phyloP scores from a whole-genome alignment of 2,113 vertebrate genomes.

The Mus pahari region DNA sequence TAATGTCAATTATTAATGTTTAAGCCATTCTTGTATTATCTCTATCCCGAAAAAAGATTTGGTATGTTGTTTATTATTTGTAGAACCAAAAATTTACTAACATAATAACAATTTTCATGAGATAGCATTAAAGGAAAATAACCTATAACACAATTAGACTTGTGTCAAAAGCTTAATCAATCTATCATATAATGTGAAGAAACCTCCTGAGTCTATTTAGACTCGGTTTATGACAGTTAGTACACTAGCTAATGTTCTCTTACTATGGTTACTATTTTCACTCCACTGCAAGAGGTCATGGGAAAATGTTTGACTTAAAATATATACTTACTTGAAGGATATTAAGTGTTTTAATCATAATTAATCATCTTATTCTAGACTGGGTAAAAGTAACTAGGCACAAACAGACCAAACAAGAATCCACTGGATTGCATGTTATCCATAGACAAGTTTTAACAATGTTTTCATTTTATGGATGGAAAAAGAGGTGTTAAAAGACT shows the following conservation, averaged over 20 bases:
- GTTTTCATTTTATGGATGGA: neutral
- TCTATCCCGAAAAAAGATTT: neutral
- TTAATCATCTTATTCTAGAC: neutral
- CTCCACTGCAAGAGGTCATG: neutral
- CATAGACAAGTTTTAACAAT: neutral
- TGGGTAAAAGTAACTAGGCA: neutral
- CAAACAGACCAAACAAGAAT: neutral
- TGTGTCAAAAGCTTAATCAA: neutral
- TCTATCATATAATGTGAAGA: neutral
- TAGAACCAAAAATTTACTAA: neutral
- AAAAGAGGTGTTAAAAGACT: neutral
- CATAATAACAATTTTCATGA: slow-evolving; percentile 31
- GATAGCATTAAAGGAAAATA: slow-evolving; percentile 1
- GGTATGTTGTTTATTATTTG: slow-evolving; percentile 32
- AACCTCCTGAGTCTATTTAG: neutral
- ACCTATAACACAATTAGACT: neutral
- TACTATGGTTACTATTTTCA: neutral
- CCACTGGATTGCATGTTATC: neutral
- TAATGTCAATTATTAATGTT: slow-evolving; percentile 38
- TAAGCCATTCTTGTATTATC: neutral
- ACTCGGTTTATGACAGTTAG: slow-evolving; percentile 12
- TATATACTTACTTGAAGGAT: neutral
- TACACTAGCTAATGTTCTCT: slow-evolving; percentile 6
- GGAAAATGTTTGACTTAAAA: neutral
- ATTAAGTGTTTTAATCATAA: slow-evolving; percentile 44